These are phyloP conservation scores for Globodera rostochiensis DNA, from an alignment of 1,140 invertebrate genomes.

Conservation along the genomic window DNA sequence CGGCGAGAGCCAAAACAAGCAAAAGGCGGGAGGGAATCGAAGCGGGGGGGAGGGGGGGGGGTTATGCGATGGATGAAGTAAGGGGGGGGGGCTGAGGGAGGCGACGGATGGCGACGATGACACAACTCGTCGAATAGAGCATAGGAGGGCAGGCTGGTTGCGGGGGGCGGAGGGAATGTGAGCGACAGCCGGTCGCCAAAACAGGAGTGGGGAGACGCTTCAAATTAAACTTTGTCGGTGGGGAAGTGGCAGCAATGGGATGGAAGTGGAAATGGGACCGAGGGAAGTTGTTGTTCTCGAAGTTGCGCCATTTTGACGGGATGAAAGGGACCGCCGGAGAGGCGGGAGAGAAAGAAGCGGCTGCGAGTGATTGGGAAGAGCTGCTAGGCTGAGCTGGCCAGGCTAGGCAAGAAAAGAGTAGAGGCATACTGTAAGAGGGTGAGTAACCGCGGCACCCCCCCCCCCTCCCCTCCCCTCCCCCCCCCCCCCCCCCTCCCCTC, in stretches of 20 bases:
- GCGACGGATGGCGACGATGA: conserved; percentile 15
- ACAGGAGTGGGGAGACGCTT: conserved; percentile 10
- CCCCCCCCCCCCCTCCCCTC: no score
- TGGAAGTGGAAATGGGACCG: not conserved
- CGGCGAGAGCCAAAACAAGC: conserved; percentile 18
- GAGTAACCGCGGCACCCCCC: not conserved
- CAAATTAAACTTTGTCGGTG: conserved; percentile 17
- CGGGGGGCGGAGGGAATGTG: not conserved
- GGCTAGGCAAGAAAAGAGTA: not conserved
- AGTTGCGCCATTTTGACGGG: not conserved
- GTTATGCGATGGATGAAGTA: not conserved
- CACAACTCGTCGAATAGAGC: conserved; percentile 9
- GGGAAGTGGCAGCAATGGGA: conserved; percentile 2
- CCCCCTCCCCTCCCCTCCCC: not conserved
- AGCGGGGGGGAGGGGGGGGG: not conserved
- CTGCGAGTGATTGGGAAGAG: not conserved
- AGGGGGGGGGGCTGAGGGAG: not conserved
- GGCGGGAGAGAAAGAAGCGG: not conserved
- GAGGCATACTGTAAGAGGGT: not conserved
- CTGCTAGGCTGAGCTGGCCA: not conserved
- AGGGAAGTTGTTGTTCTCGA: not conserved
- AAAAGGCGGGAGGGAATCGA: not conserved
- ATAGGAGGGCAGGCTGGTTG: not conserved
- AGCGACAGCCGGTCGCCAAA: conserved; percentile 10
- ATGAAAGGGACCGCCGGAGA: not conserved